Percentiles rank a stretch among this genome's conserved stretches.
Conservation (phyloP, 2,797 vertebrate species). For the Botia almorhae region DNA sequence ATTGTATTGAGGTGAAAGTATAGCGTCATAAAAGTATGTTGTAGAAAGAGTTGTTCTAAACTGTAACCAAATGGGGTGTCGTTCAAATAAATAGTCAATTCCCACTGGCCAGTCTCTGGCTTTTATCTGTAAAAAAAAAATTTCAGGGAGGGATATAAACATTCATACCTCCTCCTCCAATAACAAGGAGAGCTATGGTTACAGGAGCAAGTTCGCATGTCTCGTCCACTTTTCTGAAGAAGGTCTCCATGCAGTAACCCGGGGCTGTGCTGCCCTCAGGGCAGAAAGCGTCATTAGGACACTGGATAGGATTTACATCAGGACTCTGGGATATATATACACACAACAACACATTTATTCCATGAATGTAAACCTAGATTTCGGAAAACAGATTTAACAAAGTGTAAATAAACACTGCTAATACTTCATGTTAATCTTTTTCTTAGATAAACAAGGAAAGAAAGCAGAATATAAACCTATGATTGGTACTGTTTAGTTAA, state of each 20-base stretch:
- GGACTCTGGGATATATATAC: conserved; percentile 77
- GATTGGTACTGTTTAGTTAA: neutral
- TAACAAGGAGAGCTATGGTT: conserved; percentile 80
- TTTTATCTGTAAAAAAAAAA: conserved; percentile 15
- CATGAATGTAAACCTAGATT: too few relatives aligned
- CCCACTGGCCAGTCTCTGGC: neutral
- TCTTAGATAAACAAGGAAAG: neutral
- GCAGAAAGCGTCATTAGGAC: conserved; percentile 88
- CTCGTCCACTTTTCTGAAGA: conserved; percentile 83
- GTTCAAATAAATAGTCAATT: neutral
- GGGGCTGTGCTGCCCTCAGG: conserved; percentile 82
- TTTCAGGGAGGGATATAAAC: neutral
- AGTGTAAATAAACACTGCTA: neutral
- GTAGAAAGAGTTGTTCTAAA: neutral
- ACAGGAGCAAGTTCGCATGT: conserved; percentile 85
- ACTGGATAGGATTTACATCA: conserved; percentile 83
- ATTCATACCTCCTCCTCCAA: conserved; percentile 79
- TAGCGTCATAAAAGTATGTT: too few relatives aligned
- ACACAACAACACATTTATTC: neutral
- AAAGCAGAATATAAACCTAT: neutral
- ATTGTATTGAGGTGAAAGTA: too few relatives aligned
- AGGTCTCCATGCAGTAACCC: conserved; percentile 88
- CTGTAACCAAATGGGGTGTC: neutral
- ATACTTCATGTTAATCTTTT: neutral
- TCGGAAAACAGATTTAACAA: too few relatives aligned